A percentile compares a stretch with the other conserved stretches of the same genome.
phyloP scores from a whole-genome alignment of 2,888 invertebrate genomes.

The Protophormia terraenovae region DNA sequence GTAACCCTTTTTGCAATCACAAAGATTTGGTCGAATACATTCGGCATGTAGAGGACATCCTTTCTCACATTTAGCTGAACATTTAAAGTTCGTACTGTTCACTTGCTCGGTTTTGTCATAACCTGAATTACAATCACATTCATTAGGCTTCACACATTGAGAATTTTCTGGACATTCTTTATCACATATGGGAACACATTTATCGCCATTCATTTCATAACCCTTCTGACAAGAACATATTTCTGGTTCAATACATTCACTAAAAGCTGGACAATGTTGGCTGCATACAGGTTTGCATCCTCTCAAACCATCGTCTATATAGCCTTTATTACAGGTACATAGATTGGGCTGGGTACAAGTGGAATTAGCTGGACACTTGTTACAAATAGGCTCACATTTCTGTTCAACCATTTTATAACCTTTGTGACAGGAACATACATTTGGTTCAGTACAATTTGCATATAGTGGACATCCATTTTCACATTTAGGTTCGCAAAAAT shows the following conservation, averaged over 20 bases:
- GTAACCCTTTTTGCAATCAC: constrained; percentile 47
- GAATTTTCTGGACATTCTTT: constrained; percentile 25
- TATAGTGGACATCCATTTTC: constrained; percentile 17
- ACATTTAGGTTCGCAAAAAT: constrained; percentile 59
- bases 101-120: constrained; percentile 4
- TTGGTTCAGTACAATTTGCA: constrained; percentile 20
- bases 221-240: constrained; percentile 63
- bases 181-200: constrained; percentile 62
- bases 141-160: not conserved
- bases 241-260: constrained; percentile 69
- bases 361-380: constrained; percentile 67
- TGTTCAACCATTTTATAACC: constrained; percentile 39
- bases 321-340: constrained; percentile 65
- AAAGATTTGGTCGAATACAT: constrained; percentile 45
- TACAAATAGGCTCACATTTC: constrained; percentile 73
- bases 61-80: constrained; percentile 27
- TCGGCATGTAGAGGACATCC: constrained; percentile 16
- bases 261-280: constrained; percentile 67
- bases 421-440: constrained; percentile 27
- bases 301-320: not conserved
- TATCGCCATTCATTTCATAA: constrained; percentile 33
- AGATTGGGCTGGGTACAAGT: constrained; percentile 68
- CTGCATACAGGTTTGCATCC: constrained; percentile 73
- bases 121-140: constrained; percentile 46
- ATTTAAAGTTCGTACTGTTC: not conserved